Evolutionary conservation across 2,888 invertebrate genomes (phyloP).

Genomic region (Ectemnius continuus): DNA sequence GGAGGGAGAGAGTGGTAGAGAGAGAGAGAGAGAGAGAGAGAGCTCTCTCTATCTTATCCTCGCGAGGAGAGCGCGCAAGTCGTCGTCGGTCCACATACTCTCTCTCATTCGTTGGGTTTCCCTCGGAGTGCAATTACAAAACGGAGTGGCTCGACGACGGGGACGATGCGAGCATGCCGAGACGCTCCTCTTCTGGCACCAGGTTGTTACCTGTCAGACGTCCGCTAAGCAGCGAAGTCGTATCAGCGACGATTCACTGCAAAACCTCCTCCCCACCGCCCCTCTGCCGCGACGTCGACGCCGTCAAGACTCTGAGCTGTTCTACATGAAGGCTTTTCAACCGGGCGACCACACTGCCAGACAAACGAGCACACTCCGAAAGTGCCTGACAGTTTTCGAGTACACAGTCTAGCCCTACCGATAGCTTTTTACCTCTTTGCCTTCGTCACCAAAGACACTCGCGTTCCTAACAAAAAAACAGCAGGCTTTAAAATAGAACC

Average conservation of each 20-base stretch:
- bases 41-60: too few relatives aligned
- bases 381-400: constrained; percentile 14
- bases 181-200: constrained; percentile 3
- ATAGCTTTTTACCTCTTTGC: too few relatives aligned
- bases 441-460: too few relatives aligned
- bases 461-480: too few relatives aligned
- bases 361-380: constrained; percentile 44
- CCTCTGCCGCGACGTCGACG: neutral
- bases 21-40: too few relatives aligned
- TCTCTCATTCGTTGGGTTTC: constrained; percentile 1
- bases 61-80: too few relatives aligned
- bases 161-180: neutral
- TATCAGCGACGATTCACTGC: neutral
- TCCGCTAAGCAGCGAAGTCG: neutral
- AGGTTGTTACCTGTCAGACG: constrained; percentile 10
- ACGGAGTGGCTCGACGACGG: neutral
- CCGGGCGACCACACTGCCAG: constrained; percentile 24
- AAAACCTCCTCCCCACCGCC: neutral
- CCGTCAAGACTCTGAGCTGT: constrained; percentile 12
- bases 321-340: constrained; percentile 26
- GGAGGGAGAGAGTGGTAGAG: too few relatives aligned
- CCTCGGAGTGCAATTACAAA: neutral
- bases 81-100: too few relatives aligned
- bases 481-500: neutral
- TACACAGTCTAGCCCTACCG: constrained; percentile 3